Evolutionary conservation across 92 coral and sea anemone species (phyloP), one percentile per base, ranked within the genome.

Genomic region (Montipora capitata): DNA sequence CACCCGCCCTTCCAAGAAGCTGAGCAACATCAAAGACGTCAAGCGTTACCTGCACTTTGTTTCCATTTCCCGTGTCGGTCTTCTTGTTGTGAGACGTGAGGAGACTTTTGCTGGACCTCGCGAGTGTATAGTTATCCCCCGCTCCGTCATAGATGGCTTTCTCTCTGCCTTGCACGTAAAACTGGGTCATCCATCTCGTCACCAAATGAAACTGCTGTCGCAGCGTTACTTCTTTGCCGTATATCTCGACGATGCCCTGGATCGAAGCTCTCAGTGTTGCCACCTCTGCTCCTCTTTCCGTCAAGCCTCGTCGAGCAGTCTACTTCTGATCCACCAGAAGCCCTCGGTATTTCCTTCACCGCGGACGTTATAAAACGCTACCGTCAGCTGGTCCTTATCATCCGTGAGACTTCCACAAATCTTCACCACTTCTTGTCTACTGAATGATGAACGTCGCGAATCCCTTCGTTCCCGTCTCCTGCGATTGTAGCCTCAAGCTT

Each of bases 121-220:
- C 35, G 0, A 27, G 35, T 27, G 35, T 27, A 27, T 27, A 27
- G 35, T 27, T 27, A 27, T 27, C 35, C 35, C 35, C 35, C 35
- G 35, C 35, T 27, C 35, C 35, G 35, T 27, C 35, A 27, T 27
- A 27, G 35, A 27, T 27, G 35, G 35, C 35, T 27, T 27, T 0
- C 35, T 27, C 35, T 27, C 35, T 78, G 81, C 66, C 84, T 83
- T 52, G 90, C 90, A 66, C 92, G 83, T 16, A 90, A 79, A 82
- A 43, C 72, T 90, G 70, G 61, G 76, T 78, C 96, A 91, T 20
- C 92, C 75, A n/a, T 82, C 92, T 58, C 81, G 87, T 49, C 90
- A 81, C 59, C 94, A 83, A 45, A 79, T 86, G 54, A 75, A 90
- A 49, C 58, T 69, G 76, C 54, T 69, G 5, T 3, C 20, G 1